Base-by-base conservation (phyloP, 1,140 invertebrate genomes). In the Drosophila mojavensis region DNA sequence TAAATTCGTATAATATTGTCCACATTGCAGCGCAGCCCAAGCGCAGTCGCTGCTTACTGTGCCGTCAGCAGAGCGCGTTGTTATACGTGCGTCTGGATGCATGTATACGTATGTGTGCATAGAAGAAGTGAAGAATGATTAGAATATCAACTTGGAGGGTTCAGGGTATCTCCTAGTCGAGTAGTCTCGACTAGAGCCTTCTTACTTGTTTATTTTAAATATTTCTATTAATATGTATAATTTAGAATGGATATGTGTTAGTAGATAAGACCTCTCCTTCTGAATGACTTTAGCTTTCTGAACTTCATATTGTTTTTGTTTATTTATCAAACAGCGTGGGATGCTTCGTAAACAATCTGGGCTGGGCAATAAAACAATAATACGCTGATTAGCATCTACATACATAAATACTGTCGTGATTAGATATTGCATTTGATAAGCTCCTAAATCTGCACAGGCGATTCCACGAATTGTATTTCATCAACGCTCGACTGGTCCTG, bases 381-480 rank as follows among this genome's bases (percentile, higher is more conserved):
- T 36, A n/a, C 39, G 10, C 15, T 41, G 47, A 50, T 59, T 64
- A 53, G 53, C 47, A 75, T 67, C 17, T 17, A 17, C 17, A 17
- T 17, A 17, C 17, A 59, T 58, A 72, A 89, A 88, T 83, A 89
- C 63, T 80, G 74, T 50, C 48, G 50, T 54, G 84, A 88, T 88
- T 83, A 83, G 77, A 89, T 82, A 89, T 51, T 56, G 26, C 13
- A 47, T 20, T 53, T 13, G 65, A 69, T 70, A 64, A 61, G 43
- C 7, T 20, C 13, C 84, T 13, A 91, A 73, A 91, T 91, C 60
- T 90, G 59, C 11, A 91, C 66, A 9, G 90, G 90, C 7, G 90
- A 91, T 67, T 91, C 90, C 11, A 83, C 75, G 7, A 74, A 80
- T 6, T 84, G 62, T 24, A 72, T 79, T 1, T 88, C 79, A 64